Conservation (phyloP, 2,888 invertebrate species). For the Allophyes oxyacanthae region DNA sequence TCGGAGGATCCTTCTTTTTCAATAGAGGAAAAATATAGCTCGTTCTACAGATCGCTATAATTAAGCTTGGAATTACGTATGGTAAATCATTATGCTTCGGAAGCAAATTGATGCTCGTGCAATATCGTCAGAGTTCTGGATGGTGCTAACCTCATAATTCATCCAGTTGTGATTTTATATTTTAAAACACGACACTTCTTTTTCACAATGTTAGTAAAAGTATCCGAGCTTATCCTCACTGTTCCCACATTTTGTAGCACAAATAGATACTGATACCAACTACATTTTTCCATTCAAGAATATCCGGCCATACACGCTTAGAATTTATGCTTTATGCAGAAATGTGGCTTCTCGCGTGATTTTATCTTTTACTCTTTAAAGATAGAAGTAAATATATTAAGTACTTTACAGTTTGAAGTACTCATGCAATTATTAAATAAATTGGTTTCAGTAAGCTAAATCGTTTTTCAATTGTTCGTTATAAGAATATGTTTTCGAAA, state of each 20-base stretch:
- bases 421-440: not conserved
- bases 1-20: no score
- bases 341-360: slow-evolving; percentile 25
- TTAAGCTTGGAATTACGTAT: no score
- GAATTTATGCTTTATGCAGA: slow-evolving; percentile 36
- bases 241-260: slow-evolving; percentile 13
- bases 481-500: no score
- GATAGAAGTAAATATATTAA: not conserved
- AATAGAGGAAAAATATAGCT: no score
- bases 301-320: slow-evolving; percentile 17
- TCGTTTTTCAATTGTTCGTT: no score
- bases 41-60: no score
- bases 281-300: slow-evolving; percentile 25
- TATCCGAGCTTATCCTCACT: slow-evolving; percentile 6
- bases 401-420: not conserved
- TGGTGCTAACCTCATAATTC: no score
- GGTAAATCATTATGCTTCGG: no score
- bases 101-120: no score
- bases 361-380: slow-evolving; percentile 29
- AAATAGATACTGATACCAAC: slow-evolving; percentile 11
- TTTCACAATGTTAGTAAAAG: not conserved
- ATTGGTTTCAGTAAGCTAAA: no score
- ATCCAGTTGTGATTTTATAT: no score
- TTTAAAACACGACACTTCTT: not conserved
- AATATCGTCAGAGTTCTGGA: no score